Conservation (phyloP, 2,113 vertebrate species). For the Atlantisia rogersi region DNA sequence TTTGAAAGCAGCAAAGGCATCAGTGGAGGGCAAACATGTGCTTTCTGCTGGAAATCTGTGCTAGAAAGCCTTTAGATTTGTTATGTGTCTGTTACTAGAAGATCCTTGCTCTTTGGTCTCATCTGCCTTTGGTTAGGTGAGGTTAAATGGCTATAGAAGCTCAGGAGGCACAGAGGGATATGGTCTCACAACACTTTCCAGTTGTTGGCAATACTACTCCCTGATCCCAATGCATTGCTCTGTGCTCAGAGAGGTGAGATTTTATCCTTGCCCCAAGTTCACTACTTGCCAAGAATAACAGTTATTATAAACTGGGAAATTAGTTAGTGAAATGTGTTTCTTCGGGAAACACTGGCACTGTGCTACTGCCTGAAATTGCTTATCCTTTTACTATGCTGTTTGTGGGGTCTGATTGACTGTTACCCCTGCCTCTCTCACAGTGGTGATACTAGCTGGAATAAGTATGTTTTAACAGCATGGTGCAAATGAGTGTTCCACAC, state of each 20-base stretch:
- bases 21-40: fast-evolving
- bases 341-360: background rate
- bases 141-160: background rate
- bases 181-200: background rate
- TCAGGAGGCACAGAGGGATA: background rate
- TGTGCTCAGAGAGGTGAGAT: background rate
- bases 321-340: background rate
- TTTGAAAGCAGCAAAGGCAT: background rate
- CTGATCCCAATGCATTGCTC: background rate
- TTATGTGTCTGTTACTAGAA: background rate
- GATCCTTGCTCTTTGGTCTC: background rate
- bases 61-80: background rate
- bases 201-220: background rate
- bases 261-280: background rate
- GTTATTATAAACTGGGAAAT: background rate
- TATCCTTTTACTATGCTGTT: background rate
- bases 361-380: background rate
- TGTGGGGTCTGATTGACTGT: background rate
- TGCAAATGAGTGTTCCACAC: background rate
- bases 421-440: background rate
- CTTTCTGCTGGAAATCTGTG: background rate
- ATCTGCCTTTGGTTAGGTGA: background rate
- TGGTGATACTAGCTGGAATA: background rate
- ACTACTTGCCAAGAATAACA: background rate
- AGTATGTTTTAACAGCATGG: background rate